A percentile compares a stretch with the other conserved stretches of the same genome.
Conservation (phyloP, 2,888 invertebrate species). For the Eupeodes luniger region DNA sequence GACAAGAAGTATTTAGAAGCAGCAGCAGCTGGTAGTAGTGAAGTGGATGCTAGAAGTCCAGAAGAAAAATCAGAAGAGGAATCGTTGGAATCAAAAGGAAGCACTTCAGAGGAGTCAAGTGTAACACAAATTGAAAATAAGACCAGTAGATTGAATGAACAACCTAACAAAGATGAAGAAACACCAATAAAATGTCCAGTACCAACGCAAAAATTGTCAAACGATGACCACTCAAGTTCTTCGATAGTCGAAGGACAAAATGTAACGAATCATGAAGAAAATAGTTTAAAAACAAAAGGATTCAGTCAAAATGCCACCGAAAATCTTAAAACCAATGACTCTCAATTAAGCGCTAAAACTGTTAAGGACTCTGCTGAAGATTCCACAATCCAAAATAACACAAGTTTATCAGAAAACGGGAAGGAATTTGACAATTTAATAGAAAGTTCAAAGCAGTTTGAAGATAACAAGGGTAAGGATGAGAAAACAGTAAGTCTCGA, state of each 20-base stretch:
- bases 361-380: neutral
- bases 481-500: neutral
- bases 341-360: neutral
- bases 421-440: neutral
- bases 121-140: slow-evolving; percentile 63
- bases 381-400: neutral
- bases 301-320: neutral
- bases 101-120: slow-evolving; percentile 64
- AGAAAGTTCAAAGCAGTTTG: no score
- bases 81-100: slow-evolving; percentile 57
- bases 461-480: neutral
- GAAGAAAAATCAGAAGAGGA: slow-evolving; percentile 61
- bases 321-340: neutral
- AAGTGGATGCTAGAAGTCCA: slow-evolving; percentile 16
- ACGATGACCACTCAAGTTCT: neutral
- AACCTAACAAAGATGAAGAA: neutral
- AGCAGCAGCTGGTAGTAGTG: neutral
- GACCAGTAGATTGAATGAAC: no score
- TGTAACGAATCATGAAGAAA: neutral
- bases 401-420: neutral
- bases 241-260: neutral
- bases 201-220: neutral
- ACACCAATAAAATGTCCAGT: neutral
- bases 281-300: neutral
- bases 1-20: slow-evolving; percentile 50